Percentiles rank a stretch among this genome's conserved stretches.
Evolutionary conservation across 1,140 invertebrate genomes (phyloP).

Genomic region (Drosophila tani): DNA sequence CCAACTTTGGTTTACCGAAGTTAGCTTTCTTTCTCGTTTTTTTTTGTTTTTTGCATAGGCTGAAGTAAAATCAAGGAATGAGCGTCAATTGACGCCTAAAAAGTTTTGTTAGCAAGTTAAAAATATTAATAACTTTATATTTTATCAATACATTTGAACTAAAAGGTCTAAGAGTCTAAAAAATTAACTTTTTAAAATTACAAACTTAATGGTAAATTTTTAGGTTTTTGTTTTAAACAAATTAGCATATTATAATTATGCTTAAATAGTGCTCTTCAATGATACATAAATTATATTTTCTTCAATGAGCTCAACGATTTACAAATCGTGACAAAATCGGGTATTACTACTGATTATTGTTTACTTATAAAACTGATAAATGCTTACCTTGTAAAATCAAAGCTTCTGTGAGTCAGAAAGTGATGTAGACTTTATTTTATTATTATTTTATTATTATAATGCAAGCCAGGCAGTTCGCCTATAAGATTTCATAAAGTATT

Average conservation of each 20-base stretch:
- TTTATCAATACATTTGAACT: too few species aligned
- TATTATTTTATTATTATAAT: conserved; percentile 2
- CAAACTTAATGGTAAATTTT: too few species aligned
- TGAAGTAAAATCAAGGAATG: not conserved
- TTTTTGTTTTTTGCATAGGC: not conserved
- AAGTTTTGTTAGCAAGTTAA: not conserved
- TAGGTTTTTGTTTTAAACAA: too few species aligned
- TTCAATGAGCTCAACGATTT: too few species aligned
- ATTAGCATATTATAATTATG: too few species aligned
- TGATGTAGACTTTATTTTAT: conserved; percentile 6
- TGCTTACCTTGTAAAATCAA: not conserved
- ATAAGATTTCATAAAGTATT: not conserved
- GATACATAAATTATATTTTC: not conserved
- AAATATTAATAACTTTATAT: too few species aligned
- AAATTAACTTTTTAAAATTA: too few species aligned
- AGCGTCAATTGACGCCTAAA: not conserved
- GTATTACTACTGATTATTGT: not conserved
- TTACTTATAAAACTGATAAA: not conserved
- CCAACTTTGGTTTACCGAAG: too few species aligned
- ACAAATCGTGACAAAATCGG: not conserved
- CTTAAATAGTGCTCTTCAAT: too few species aligned
- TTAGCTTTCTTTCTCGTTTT: not conserved
- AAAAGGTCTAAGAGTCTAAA: too few species aligned
- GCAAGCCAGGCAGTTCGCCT: not conserved
- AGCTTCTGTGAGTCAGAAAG: conserved; percentile 1